A percentile compares a stretch with the other conserved stretches of the same genome.
These are phyloP conservation scores for Dugesia japonica DNA, from an alignment of 2,888 invertebrate genomes.

Conservation along the genomic window DNA sequence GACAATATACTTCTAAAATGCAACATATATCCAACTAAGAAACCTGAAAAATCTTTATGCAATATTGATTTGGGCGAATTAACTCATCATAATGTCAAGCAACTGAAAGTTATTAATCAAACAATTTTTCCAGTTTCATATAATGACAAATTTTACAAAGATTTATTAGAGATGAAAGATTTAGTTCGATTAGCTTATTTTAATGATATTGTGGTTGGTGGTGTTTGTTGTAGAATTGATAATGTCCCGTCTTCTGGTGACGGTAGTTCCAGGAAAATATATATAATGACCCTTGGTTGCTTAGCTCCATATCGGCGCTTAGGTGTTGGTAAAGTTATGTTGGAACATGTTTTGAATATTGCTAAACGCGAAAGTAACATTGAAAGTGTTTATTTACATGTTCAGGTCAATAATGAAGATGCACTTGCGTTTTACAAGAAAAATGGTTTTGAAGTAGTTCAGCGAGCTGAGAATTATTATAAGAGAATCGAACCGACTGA, in stretches of 20 bases:
- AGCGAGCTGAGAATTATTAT: conserved; percentile 92
- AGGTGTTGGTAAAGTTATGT: conserved; percentile 81
- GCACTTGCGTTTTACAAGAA: too few relatives aligned
- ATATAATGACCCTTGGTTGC: too few relatives aligned
- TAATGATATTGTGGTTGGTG: conserved; percentile 98
- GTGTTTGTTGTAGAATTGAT: conserved; percentile 91
- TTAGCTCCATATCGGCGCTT: conserved; percentile 84
- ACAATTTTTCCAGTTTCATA: conserved; percentile 86
- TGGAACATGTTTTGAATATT: too few relatives aligned
- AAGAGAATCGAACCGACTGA: conserved; percentile 95
- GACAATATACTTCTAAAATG: too few relatives aligned
- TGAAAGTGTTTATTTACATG: too few relatives aligned
- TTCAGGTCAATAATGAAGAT: too few relatives aligned
- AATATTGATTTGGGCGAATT: conserved; percentile 96
- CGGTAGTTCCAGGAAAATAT: too few relatives aligned
- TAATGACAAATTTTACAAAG: conserved; percentile 97
- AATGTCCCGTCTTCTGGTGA: neutral
- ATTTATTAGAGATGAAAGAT: too few relatives aligned
- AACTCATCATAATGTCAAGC: conserved; percentile 94
- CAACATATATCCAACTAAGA: too few relatives aligned
- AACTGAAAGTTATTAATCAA: conserved; percentile 81
- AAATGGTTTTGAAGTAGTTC: conserved; percentile 95
- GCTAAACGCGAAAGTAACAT: too few relatives aligned
- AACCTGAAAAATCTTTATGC: too few relatives aligned
- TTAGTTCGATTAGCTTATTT: conserved; percentile 84